These are phyloP conservation scores for Tetragonula clypearis DNA, from an alignment of 1,140 invertebrate species.

Conservation along the genomic window DNA sequence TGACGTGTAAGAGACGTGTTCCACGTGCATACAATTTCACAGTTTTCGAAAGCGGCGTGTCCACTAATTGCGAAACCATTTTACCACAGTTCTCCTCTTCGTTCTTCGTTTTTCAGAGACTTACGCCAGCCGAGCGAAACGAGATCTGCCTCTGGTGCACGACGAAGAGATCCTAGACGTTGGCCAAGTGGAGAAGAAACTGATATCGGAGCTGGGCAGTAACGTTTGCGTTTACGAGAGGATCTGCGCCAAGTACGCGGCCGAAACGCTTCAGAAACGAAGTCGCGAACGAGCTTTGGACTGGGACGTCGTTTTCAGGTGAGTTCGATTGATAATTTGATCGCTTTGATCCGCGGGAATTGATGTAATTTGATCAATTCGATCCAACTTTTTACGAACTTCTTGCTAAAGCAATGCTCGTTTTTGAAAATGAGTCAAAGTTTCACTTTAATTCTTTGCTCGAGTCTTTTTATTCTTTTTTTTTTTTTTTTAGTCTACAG, in stretches of 20 bases:
- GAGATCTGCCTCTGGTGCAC: constrained; percentile 70
- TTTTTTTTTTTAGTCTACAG: too few species aligned
- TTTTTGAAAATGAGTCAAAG: background rate
- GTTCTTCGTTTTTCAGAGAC: constrained; percentile 81
- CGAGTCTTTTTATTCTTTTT: too few species aligned
- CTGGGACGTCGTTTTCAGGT: constrained; percentile 88
- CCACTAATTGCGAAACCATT: background rate
- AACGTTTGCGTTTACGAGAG: constrained; percentile 87
- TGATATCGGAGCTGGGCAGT: constrained; percentile 86
- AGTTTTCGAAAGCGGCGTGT: background rate
- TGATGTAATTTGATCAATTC: background rate
- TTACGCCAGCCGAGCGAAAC: constrained; percentile 82
- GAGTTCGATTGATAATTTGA: constrained; percentile 43
- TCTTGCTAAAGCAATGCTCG: background rate
- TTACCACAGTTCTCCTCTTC: background rate
- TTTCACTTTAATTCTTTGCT: background rate
- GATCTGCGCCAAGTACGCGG: constrained; percentile 86
- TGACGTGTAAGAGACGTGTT: background rate
- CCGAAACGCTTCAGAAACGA: constrained; percentile 76
- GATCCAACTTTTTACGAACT: background rate
- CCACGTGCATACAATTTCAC: background rate
- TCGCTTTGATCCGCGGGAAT: background rate
- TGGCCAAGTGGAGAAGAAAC: constrained; percentile 86
- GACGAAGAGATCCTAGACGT: constrained; percentile 84
- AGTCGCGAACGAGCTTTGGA: constrained; percentile 78